phyloP scores from a whole-genome alignment of 2,797 vertebrate genomes.

The Aldrovandia affinis region DNA sequence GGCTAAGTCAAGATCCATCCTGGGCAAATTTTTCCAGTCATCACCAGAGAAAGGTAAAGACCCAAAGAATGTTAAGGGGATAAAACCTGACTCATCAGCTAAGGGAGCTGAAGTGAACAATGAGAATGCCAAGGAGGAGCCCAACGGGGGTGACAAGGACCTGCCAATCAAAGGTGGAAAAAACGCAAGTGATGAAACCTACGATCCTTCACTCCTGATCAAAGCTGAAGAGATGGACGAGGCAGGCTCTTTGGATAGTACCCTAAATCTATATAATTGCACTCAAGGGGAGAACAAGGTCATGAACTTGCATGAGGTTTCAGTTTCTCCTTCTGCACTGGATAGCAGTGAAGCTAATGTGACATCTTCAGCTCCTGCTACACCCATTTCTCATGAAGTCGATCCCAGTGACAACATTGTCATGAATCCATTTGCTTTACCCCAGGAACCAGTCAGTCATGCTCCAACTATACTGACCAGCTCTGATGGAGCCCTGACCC shows the following conservation, averaged over 20 bases:
- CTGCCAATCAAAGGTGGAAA: neutral
- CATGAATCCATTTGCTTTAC: conserved; percentile 20
- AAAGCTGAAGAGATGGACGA: conserved; percentile 4
- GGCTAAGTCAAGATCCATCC: conserved; percentile 60
- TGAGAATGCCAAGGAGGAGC: neutral
- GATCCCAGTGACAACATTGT: conserved; percentile 12
- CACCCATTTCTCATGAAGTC: conserved; percentile 12
- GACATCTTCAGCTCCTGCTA: neutral
- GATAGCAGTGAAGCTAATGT: conserved; percentile 22
- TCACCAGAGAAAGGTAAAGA: conserved; percentile 54
- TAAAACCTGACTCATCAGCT: neutral
- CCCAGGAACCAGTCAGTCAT: conserved; percentile 12
- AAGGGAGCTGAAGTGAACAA: conserved; percentile 25
- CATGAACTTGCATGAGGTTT: neutral
- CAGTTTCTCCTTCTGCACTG: neutral
- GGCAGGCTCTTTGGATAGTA: neutral
- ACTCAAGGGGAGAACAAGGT: neutral
- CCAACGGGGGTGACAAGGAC: neutral
- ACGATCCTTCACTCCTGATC: neutral
- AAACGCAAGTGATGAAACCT: neutral
- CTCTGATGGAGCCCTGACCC: neutral
- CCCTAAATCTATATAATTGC: conserved; percentile 14
- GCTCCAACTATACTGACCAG: conserved; percentile 24
- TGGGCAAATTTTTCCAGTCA: conserved; percentile 67
- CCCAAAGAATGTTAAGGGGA: conserved; percentile 39